phyloP scores from a whole-genome alignment of 2,797 vertebrate genomes.

The Sebastes goodei region DNA sequence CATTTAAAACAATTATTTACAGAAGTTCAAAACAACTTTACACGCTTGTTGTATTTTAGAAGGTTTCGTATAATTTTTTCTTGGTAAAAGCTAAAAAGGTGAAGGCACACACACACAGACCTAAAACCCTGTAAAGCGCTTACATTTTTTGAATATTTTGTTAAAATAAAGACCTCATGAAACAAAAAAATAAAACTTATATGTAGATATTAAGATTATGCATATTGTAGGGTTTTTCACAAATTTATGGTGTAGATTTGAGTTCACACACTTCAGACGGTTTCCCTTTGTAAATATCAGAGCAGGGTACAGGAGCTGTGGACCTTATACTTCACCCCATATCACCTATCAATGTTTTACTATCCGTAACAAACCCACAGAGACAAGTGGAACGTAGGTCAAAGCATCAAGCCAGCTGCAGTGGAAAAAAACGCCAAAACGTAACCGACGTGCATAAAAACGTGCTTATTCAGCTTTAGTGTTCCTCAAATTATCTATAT shows the following conservation, averaged over 20 bases:
- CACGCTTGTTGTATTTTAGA: neutral
- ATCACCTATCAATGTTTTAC: neutral
- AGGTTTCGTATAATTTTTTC: neutral
- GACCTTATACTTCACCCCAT: neutral
- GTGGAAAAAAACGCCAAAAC: neutral
- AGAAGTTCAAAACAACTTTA: neutral
- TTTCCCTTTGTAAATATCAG: neutral
- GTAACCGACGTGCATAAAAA: neutral
- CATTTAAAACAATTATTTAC: slow-evolving; percentile 24
- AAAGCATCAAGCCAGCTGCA: neutral
- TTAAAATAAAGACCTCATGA: neutral
- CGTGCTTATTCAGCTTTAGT: neutral
- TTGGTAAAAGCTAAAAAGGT: neutral
- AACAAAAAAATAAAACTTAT: neutral
- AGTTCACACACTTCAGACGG: neutral
- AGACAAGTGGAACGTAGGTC: neutral
- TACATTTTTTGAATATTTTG: neutral
- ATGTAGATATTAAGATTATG: neutral
- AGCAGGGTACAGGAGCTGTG: neutral
- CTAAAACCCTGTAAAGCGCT: neutral
- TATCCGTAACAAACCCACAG: slow-evolving; percentile 5
- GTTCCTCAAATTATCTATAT: neutral
- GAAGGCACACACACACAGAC: neutral
- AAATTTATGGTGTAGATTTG: neutral
- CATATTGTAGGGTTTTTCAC: neutral